Evolutionary conservation across 2,888 invertebrate genomes (phyloP).

Genomic region (Leptopilina myrica): DNA sequence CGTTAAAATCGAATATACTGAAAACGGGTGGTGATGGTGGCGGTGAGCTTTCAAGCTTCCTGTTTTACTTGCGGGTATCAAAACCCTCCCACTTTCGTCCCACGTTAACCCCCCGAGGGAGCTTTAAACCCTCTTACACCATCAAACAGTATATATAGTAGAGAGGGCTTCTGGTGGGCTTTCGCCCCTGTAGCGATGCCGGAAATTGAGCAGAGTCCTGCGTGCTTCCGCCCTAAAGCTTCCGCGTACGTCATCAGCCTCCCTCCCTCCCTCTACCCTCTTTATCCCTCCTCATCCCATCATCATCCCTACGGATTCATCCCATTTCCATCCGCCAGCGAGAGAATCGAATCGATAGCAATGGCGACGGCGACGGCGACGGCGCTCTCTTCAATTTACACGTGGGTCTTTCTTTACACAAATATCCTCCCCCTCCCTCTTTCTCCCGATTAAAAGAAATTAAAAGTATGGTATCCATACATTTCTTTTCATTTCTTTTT

Average conservation of each 20-base stretch:
- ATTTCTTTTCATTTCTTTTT: too few relatives aligned
- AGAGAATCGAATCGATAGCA: slow-evolving; percentile 62
- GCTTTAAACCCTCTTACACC: slow-evolving; percentile 51
- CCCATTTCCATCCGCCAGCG: slow-evolving; percentile 54
- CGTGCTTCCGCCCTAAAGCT: slow-evolving; percentile 62
- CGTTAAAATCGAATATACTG: not conserved
- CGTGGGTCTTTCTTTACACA: slow-evolving; percentile 58
- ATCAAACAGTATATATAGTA: not conserved
- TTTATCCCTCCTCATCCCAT: slow-evolving; percentile 47
- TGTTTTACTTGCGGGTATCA: slow-evolving; percentile 2
- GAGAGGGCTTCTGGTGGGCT: slow-evolving; percentile 55
- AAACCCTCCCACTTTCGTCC: not conserved
- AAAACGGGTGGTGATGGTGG: not conserved
- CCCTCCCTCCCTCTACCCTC: slow-evolving; percentile 32
- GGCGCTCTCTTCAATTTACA: slow-evolving; percentile 64
- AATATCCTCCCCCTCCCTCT: slow-evolving; percentile 45
- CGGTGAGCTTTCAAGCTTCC: slow-evolving; percentile 23
- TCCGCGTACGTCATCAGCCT: slow-evolving; percentile 68
- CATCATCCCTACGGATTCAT: not conserved
- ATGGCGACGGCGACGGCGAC: slow-evolving; percentile 66
- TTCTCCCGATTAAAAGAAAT: not conserved
- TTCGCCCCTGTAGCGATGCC: slow-evolving; percentile 59
- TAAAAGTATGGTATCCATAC: too few relatives aligned
- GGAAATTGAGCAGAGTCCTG: slow-evolving; percentile 67
- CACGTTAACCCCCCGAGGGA: slow-evolving; percentile 22